Evolutionary conservation across 1,140 invertebrate species (phyloP).

Genomic region (Cecropterus lyciades): DNA sequence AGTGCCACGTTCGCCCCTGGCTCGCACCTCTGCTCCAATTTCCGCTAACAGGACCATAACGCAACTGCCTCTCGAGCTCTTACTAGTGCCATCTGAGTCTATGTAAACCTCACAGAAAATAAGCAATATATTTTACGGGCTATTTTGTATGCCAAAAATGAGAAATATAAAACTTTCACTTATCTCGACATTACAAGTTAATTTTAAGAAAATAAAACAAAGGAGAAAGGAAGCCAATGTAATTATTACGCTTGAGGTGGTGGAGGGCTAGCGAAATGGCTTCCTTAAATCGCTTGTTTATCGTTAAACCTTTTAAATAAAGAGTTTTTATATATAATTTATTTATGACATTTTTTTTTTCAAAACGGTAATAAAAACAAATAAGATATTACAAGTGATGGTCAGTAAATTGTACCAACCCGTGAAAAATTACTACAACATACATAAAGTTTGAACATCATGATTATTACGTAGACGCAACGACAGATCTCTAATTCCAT

Average conservation of each 20-base stretch:
- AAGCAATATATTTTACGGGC: conserved; percentile 32
- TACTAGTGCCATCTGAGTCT: conserved; percentile 5
- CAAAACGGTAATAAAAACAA: no score
- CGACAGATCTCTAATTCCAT: no score
- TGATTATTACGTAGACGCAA: no score
- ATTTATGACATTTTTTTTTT: no score
- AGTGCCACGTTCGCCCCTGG: conserved; percentile 62
- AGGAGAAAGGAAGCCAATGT: conserved; percentile 56
- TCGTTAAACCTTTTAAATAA: conserved; percentile 19
- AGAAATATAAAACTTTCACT: not conserved
- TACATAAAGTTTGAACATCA: no score
- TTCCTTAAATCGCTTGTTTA: conserved; percentile 52
- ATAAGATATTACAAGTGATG: no score
- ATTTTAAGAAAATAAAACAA: conserved; percentile 60
- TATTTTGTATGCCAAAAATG: conserved; percentile 1
- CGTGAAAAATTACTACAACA: no score
- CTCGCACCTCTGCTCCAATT: conserved; percentile 57
- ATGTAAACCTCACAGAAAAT: conserved; percentile 9
- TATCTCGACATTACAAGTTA: conserved; percentile 43
- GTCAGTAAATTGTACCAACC: no score
- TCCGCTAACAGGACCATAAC: conserved; percentile 64
- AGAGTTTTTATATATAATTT: not conserved
- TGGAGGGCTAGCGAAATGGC: conserved; percentile 61
- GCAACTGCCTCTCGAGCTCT: conserved; percentile 48
- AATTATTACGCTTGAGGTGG: conserved; percentile 63